Evolutionary conservation across 2,113 vertebrate species (phyloP).

Genomic region (Anguilla japonica): DNA sequence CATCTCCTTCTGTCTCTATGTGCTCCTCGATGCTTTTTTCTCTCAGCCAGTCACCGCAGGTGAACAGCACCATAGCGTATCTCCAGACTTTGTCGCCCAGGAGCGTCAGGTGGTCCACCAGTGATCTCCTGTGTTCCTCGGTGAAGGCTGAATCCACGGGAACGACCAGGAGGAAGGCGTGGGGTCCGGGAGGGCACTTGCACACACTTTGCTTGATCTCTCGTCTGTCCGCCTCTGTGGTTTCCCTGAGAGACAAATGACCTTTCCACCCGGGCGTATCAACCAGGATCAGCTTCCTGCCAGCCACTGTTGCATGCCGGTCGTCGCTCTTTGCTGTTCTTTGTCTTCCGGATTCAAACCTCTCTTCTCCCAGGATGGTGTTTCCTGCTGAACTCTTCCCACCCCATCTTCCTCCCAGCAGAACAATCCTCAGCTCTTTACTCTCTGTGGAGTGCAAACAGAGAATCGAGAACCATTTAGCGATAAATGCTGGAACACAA

Average conservation of each 20-base stretch:
- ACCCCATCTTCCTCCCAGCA: conserved; percentile 45
- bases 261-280: conserved; percentile 50
- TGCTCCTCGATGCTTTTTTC: conserved; percentile 47
- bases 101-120: conserved; percentile 46
- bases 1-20: conserved; percentile 41
- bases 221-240: conserved; percentile 36
- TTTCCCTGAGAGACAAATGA: conserved; percentile 19
- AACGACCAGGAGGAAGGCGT: conserved; percentile 49
- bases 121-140: conserved; percentile 11
- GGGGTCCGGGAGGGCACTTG: conserved; percentile 30
- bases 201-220: conserved; percentile 22
- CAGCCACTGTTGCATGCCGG: conserved; percentile 11
- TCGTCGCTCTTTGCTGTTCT: neutral
- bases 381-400: conserved; percentile 53
- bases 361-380: conserved; percentile 32
- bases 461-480: too few species aligned
- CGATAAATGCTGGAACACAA: neutral
- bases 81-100: conserved; percentile 49
- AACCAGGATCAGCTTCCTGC: conserved; percentile 38
- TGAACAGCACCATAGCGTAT: conserved; percentile 53
- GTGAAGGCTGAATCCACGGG: conserved; percentile 42
- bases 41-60: conserved; percentile 41
- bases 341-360: conserved; percentile 6
- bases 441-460: neutral
- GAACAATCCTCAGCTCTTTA: conserved; percentile 31